phyloP scores from a whole-genome alignment of 1,140 invertebrate species.

The Phthorimaea operculella region DNA sequence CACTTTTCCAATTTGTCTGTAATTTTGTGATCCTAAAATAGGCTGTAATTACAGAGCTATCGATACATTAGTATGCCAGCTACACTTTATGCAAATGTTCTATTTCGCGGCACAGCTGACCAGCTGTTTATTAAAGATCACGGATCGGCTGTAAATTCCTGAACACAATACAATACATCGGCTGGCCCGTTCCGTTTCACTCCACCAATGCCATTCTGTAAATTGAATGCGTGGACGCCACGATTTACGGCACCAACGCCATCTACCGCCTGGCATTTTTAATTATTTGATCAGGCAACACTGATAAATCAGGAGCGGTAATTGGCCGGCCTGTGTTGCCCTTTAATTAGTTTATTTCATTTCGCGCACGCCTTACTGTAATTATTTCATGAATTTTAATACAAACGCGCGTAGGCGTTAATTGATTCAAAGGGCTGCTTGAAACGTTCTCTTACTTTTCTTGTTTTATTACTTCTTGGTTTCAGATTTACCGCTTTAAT shows the following conservation, averaged over 20 bases:
- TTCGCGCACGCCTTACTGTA: slow-evolving; percentile 40
- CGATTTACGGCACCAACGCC: slow-evolving; percentile 35
- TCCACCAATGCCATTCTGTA: slow-evolving; percentile 23
- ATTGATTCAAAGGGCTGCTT: slow-evolving; percentile 14
- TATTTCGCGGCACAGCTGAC: not conserved
- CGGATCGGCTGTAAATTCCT: slow-evolving; percentile 26
- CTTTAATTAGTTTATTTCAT: slow-evolving; percentile 54
- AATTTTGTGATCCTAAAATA: too few relatives aligned
- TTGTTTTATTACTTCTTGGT: not conserved
- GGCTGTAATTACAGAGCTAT: not conserved
- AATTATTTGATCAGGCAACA: slow-evolving; percentile 62
- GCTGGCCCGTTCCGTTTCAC: slow-evolving; percentile 26
- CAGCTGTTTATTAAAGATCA: slow-evolving; percentile 6
- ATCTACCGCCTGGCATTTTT: slow-evolving; percentile 48
- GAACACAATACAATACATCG: slow-evolving; percentile 16
- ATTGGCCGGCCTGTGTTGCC: slow-evolving; percentile 42
- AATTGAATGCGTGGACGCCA: slow-evolving; percentile 45
- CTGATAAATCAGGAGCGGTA: slow-evolving; percentile 55
- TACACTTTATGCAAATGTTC: not conserved
- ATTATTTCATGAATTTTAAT: slow-evolving; percentile 57
- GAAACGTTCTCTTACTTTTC: not conserved
- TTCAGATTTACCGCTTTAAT: not conserved
- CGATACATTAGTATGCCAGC: too few relatives aligned
- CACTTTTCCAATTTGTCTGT: too few relatives aligned
- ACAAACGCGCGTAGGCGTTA: slow-evolving; percentile 24